Evolutionary conservation across 2,888 invertebrate species (phyloP).

Genomic region (Diarsia dahlii): DNA sequence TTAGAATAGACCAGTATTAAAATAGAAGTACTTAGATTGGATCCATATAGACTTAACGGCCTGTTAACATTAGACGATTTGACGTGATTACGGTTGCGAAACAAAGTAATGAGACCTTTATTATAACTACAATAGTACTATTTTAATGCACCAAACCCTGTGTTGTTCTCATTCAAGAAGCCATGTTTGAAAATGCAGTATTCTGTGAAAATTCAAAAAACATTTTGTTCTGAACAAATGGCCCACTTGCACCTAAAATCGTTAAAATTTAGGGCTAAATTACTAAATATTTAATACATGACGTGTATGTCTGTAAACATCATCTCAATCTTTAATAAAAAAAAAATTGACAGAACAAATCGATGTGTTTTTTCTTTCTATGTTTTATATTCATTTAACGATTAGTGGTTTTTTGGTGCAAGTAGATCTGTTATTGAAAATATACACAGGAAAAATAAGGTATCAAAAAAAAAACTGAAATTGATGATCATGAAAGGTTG

Average conservation of each 20-base stretch:
- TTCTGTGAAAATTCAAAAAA: not conserved
- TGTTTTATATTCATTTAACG: not conserved
- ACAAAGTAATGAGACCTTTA: not conserved
- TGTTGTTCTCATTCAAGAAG: no score
- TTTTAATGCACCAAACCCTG: not conserved
- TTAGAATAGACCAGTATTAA: constrained; percentile 58
- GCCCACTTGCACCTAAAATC: not conserved
- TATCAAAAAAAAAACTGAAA: not conserved
- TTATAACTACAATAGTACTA: not conserved
- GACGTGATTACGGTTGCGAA: not conserved
- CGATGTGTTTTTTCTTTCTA: no score
- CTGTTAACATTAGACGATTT: constrained; percentile 8
- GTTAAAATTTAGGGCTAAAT: not conserved
- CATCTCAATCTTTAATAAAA: not conserved
- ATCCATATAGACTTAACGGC: constrained; percentile 42
- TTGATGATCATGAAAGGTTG: not conserved
- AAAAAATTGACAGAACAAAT: not conserved
- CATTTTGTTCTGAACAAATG: not conserved
- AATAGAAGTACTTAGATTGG: constrained; percentile 46
- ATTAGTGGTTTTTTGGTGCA: not conserved
- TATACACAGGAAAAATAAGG: not conserved
- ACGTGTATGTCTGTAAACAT: not conserved
- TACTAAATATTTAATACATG: not conserved
- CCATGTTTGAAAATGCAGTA: not conserved
- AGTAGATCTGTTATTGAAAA: not conserved